Percentiles rank a stretch among this genome's conserved stretches.
Conservation (phyloP, 2,113 vertebrate genomes). For the Polypterus bichir region DNA sequence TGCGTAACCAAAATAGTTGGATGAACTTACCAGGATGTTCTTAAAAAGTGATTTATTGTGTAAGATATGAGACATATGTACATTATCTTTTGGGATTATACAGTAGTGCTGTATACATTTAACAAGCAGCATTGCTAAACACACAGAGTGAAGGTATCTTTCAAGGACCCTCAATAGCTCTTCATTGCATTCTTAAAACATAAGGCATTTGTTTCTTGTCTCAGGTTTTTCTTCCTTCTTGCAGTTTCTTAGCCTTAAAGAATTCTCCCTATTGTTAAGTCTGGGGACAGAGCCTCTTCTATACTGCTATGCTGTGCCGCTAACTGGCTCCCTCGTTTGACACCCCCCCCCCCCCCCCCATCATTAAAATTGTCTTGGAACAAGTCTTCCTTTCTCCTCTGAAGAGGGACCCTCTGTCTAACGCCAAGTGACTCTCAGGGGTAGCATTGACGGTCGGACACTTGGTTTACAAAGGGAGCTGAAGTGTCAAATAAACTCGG, state of each 20-base stretch:
- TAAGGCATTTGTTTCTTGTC: conserved; percentile 18
- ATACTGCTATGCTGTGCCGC: conserved; percentile 41
- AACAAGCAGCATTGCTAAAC: neutral
- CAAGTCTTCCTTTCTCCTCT: conserved; percentile 86
- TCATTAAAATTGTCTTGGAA: conserved; percentile 75
- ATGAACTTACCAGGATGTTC: too few relatives aligned
- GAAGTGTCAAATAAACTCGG: conserved; percentile 88
- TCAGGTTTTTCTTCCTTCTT: conserved; percentile 31
- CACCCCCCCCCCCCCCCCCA: conserved; percentile 41
- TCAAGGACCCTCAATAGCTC: conserved; percentile 9
- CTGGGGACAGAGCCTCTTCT: conserved; percentile 75
- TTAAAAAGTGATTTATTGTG: too few relatives aligned
- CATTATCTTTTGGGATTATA: too few relatives aligned
- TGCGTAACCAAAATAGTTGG: too few relatives aligned
- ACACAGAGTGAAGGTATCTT: conserved; percentile 6
- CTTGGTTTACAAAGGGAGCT: conserved; percentile 76
- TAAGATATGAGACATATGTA: too few relatives aligned
- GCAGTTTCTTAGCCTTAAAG: conserved; percentile 50
- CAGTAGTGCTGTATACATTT: neutral
- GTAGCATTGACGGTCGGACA: conserved; percentile 77
- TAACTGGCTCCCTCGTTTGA: conserved; percentile 30
- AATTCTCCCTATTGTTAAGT: conserved; percentile 61
- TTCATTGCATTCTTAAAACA: conserved; percentile 7
- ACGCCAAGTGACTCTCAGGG: conserved; percentile 85
- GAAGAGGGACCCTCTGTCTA: conserved; percentile 92